These are phyloP conservation scores for Microplitis deprimator DNA, from an alignment of 2,888 invertebrate species.

Conservation along the genomic window DNA sequence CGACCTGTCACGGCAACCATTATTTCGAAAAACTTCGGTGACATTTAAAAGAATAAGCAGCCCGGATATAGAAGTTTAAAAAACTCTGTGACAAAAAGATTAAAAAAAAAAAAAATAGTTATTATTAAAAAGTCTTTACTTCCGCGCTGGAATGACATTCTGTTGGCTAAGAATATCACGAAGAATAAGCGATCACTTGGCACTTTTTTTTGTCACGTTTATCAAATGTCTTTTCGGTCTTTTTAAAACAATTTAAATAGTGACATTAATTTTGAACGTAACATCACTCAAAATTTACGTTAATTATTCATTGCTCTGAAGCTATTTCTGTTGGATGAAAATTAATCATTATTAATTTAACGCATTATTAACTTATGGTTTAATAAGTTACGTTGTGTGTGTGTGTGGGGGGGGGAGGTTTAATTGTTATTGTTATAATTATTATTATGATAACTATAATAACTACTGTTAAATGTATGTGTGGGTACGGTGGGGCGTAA, in stretches of 20 bases:
- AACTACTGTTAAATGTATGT: background rate
- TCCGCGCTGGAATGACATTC: background rate
- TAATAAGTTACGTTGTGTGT: too few species aligned
- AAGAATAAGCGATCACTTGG: slow-evolving; percentile 4
- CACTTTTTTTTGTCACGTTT: background rate
- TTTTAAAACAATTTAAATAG: background rate
- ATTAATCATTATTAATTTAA: background rate
- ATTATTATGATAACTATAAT: slow-evolving; percentile 7
- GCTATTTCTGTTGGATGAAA: background rate
- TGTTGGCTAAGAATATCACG: slow-evolving; percentile 6
- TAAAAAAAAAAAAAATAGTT: background rate
- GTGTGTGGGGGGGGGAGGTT: background rate
- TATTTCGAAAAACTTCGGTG: slow-evolving; percentile 1
- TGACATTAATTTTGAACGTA: background rate
- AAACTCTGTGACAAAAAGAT: background rate
- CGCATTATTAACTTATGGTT: background rate
- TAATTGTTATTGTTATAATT: background rate
- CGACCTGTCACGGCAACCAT: background rate
- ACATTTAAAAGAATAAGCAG: slow-evolving; percentile 9
- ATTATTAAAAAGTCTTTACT: background rate
- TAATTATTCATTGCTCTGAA: background rate
- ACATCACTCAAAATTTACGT: background rate
- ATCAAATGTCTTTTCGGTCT: background rate
- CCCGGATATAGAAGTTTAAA: background rate
- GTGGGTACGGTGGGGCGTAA: background rate